Evolutionary conservation across 2,113 vertebrate genomes (phyloP).

Genomic region (Psophia crepitans): DNA sequence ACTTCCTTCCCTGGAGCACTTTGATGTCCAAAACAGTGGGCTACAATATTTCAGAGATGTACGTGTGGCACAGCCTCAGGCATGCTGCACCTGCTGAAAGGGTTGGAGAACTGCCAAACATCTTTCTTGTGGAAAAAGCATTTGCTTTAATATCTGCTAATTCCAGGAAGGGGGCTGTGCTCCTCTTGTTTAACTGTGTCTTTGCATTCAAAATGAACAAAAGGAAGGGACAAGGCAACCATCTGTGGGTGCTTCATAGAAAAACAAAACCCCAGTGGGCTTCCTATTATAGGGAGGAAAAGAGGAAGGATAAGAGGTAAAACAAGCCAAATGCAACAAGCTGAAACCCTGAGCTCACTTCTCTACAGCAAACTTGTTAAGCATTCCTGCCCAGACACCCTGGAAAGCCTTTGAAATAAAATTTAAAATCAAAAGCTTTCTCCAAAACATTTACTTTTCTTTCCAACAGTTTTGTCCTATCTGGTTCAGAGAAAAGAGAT

Average conservation of each 20-base stretch:
- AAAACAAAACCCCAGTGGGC: not conserved
- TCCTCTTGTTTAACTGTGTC: slow-evolving; percentile 31
- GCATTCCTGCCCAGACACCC: not conserved
- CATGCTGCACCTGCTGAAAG: slow-evolving; percentile 46
- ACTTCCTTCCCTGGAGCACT: not conserved
- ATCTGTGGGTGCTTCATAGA: not conserved
- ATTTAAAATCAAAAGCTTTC: slow-evolving; percentile 5
- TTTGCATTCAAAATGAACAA: slow-evolving; percentile 6
- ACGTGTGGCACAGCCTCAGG: not conserved
- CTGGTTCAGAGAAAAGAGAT: not conserved
- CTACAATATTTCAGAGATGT: slow-evolving; percentile 9
- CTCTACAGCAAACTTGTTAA: not conserved
- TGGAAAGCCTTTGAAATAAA: not conserved
- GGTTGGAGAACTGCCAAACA: slow-evolving; percentile 28
- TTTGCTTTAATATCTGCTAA: slow-evolving; percentile 53
- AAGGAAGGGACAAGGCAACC: not conserved
- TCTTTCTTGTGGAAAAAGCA: not conserved
- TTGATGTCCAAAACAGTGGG: slow-evolving; percentile 3
- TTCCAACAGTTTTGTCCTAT: not conserved
- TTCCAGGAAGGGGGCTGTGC: slow-evolving; percentile 12
- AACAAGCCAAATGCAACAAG: not conserved
- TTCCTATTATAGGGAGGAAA: not conserved
- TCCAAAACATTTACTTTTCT: not conserved
- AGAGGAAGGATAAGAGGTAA: not conserved
- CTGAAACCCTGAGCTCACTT: not conserved